phyloP scores from a whole-genome alignment of 1,140 invertebrate species.

The Drosophila repletoides region DNA sequence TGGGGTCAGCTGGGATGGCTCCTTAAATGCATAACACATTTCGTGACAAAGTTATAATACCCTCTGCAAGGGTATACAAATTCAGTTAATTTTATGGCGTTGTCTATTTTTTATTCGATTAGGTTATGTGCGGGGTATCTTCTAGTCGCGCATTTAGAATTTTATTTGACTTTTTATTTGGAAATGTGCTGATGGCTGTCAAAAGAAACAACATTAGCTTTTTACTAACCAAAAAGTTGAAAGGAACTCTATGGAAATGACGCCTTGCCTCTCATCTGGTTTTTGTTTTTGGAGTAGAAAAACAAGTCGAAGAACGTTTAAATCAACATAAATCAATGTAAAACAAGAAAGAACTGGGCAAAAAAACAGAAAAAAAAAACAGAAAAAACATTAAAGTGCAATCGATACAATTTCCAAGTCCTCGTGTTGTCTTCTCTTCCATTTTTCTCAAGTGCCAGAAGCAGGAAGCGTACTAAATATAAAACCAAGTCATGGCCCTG shows the following conservation, averaged over 20 bases:
- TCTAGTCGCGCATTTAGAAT: too few species aligned
- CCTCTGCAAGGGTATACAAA: too few species aligned
- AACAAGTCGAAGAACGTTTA: slow-evolving; percentile 1
- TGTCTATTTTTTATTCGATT: too few species aligned
- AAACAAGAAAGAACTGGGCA: not conserved
- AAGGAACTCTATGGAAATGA: slow-evolving; percentile 3
- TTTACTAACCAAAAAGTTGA: not conserved
- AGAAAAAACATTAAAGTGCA: slow-evolving; percentile 49
- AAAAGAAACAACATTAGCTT: not conserved
- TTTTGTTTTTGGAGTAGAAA: not conserved
- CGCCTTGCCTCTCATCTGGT: too few species aligned
- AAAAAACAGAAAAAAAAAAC: not conserved
- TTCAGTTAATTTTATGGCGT: too few species aligned
- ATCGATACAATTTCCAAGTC: slow-evolving; percentile 55
- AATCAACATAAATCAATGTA: slow-evolving; percentile 46
- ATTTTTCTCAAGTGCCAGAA: slow-evolving; percentile 50
- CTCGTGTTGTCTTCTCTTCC: slow-evolving; percentile 1
- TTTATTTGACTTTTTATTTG: too few species aligned
- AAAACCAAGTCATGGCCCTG: slow-evolving; percentile 63
- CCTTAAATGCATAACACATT: too few species aligned
- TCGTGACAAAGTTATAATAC: too few species aligned
- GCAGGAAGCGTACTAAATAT: slow-evolving; percentile 77
- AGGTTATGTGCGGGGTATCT: too few species aligned
- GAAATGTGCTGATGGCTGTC: slow-evolving; percentile 3
- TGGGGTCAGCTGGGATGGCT: too few species aligned